Base-by-base conservation (phyloP, 2,888 invertebrate genomes). In the Apamea sordens region DNA sequence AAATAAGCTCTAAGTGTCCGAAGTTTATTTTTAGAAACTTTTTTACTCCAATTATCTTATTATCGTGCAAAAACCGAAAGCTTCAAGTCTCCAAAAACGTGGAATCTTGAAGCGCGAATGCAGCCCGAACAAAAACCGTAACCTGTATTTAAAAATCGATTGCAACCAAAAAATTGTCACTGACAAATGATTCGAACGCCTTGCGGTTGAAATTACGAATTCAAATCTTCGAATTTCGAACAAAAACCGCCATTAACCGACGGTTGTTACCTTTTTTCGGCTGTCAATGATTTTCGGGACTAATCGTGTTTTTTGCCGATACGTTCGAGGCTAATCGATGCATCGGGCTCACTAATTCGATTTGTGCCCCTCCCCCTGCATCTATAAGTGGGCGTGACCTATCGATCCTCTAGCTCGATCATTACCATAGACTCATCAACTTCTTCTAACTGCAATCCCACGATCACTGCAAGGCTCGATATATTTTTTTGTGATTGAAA, bases 81-180 rank as follows among this genome's bases (percentile, higher is more conserved):
- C 61, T 80, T 70, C 69, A 76, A 80, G 50, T 86, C 72, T 84
- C 84, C 86, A 87, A 91, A 92, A 92, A 90, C 88, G 84, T 84
- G 91, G 93, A 92, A 92, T 92, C 90, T 88, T 81, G 80, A 86
- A 88, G 82, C 81, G 78, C 86, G 83, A 89, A 86, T 86, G 87
- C 83, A 81, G 80, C 88, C 85, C 82, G 80, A 71, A 77, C 82
- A 89, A 93, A 94, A 94, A 94, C 90, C 91, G 92, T 93, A 95
- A 95, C 95, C 96, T 94, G 96, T 96, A 96, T 96, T 96, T 97
- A 96, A 97, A 97, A 97, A 96, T 96, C 97, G 97, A 97, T 97
- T 96, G 96, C 94, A 95, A 93, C 95, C 94, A 96, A 97, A 96
- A 96, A 96, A 96, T 96, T 96, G 97, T 97, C 97, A 97, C 96